Percentiles rank a stretch among this genome's conserved stretches.
Conservation (phyloP, 2,797 vertebrate genomes). For the Karalla daura region DNA sequence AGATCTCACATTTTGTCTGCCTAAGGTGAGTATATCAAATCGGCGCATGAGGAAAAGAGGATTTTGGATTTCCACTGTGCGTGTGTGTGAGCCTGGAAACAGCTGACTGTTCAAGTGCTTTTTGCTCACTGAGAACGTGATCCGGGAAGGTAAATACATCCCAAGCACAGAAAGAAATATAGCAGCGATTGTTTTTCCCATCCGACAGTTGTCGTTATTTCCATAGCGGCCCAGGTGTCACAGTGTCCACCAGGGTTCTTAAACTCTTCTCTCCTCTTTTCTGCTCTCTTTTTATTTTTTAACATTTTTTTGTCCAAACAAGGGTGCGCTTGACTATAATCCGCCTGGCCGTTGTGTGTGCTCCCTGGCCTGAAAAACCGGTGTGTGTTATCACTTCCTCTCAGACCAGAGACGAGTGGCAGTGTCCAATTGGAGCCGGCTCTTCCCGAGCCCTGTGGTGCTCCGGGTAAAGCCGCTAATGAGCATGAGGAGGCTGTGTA, state of each 20-base stretch:
- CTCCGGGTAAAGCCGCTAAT: conserved; percentile 70
- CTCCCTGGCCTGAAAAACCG: conserved; percentile 61
- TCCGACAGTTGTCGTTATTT: conserved; percentile 35
- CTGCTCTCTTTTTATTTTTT: too few relatives aligned
- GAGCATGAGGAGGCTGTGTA: conserved; percentile 61
- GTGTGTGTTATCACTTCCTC: conserved; percentile 64
- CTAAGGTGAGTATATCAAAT: conserved; percentile 31
- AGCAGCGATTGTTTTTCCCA: conserved; percentile 23
- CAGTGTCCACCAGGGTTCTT: too few relatives aligned
- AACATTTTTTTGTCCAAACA: conserved; percentile 54
- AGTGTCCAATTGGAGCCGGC: conserved; percentile 45
- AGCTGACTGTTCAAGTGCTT: conserved; percentile 22
- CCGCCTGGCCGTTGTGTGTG: conserved; percentile 45
- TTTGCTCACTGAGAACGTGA: conserved; percentile 35
- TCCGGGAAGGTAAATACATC: conserved; percentile 42
- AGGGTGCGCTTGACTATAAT: conserved; percentile 59
- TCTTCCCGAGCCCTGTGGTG: conserved; percentile 41
- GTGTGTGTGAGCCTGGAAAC: conserved; percentile 17
- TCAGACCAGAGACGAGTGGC: conserved; percentile 51
- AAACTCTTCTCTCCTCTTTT: too few relatives aligned
- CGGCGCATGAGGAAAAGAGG: conserved; percentile 13
- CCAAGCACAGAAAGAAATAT: conserved; percentile 12
- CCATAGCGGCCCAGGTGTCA: conserved; percentile 39
- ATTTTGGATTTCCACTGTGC: conserved; percentile 17
- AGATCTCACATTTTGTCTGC: conserved; percentile 42